Conservation (phyloP, 2,797 vertebrate species). For the Coilia nasus region DNA sequence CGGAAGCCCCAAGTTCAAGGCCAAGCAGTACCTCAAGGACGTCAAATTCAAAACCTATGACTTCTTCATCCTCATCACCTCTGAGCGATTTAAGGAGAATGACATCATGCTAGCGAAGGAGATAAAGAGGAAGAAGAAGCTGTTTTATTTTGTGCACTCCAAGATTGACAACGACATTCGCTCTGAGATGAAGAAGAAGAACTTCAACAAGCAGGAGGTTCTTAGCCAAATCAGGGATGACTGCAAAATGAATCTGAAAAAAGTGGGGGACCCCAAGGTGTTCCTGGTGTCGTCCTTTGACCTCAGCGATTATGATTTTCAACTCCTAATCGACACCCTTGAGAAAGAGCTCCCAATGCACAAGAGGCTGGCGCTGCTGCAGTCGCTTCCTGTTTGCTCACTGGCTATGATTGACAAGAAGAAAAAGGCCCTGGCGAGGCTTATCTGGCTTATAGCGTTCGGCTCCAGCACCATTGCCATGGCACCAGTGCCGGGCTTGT, state of each 20-base stretch:
- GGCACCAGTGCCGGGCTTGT: constrained; percentile 39
- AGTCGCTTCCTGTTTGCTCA: constrained; percentile 44
- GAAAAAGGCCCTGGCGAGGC: constrained; percentile 14
- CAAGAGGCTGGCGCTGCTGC: constrained; percentile 40
- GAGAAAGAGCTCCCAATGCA: constrained; percentile 36
- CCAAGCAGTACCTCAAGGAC: constrained; percentile 49
- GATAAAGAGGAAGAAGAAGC: constrained; percentile 44
- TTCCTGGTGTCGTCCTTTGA: constrained; percentile 52
- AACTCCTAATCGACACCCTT: constrained; percentile 29
- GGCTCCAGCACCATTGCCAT: constrained; percentile 38
- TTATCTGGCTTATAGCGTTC: constrained; percentile 34
- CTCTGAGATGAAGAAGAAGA: constrained; percentile 40
- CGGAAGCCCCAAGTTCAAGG: constrained; percentile 50
- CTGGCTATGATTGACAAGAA: constrained; percentile 43
- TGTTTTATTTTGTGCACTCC: constrained; percentile 50
- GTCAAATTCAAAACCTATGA: constrained; percentile 42
- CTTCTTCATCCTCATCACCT: constrained; percentile 51
- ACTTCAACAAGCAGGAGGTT: constrained; percentile 48
- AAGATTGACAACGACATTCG: constrained; percentile 52
- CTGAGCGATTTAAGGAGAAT: constrained; percentile 44
- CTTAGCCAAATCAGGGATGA: constrained; percentile 38
- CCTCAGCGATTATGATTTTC: constrained; percentile 44
- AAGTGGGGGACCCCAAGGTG: constrained; percentile 37
- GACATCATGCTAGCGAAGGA: constrained; percentile 46
- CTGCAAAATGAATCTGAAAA: constrained; percentile 37